phyloP scores from a whole-genome alignment of 2,113 vertebrate species.

The Lophochroa leadbeateri region DNA sequence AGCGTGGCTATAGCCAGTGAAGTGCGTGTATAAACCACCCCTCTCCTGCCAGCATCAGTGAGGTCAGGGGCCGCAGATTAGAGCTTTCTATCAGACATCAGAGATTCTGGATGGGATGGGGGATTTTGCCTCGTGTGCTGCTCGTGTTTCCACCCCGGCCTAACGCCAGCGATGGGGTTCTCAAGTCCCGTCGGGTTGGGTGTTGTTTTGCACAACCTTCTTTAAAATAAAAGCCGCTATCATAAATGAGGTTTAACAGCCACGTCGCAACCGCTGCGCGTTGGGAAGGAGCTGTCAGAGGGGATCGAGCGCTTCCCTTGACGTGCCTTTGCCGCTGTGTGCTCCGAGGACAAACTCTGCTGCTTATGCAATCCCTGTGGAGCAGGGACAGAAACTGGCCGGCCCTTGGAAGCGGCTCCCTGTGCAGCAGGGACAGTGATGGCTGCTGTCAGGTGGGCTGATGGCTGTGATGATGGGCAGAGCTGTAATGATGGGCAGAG shows the following conservation, averaged over 20 bases:
- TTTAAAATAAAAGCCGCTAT: accelerated
- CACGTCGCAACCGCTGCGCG: accelerated
- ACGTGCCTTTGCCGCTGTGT: not conserved
- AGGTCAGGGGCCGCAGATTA: not conserved
- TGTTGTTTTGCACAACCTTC: not conserved
- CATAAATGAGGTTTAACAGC: not conserved
- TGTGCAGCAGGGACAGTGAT: accelerated
- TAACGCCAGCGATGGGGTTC: accelerated
- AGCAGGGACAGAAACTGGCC: not conserved
- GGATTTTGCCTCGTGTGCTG: accelerated
- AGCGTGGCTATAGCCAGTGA: not conserved
- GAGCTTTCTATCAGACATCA: not conserved
- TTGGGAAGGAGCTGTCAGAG: not conserved
- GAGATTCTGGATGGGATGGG: not conserved
- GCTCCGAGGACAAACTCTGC: not conserved
- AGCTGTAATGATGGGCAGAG: no score
- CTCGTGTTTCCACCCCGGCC: not conserved
- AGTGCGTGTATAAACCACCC: not conserved
- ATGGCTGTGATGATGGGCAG: not conserved
- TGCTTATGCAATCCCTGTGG: not conserved
- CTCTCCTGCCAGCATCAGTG: accelerated
- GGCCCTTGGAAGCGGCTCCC: not conserved
- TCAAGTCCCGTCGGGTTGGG: not conserved
- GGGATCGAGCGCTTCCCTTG: not conserved
- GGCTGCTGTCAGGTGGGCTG: not conserved